Evolutionary conservation across 2,113 vertebrate genomes (phyloP), one percentile per base, ranked within the genome.

Genomic region (Entelurus aequoreus): DNA sequence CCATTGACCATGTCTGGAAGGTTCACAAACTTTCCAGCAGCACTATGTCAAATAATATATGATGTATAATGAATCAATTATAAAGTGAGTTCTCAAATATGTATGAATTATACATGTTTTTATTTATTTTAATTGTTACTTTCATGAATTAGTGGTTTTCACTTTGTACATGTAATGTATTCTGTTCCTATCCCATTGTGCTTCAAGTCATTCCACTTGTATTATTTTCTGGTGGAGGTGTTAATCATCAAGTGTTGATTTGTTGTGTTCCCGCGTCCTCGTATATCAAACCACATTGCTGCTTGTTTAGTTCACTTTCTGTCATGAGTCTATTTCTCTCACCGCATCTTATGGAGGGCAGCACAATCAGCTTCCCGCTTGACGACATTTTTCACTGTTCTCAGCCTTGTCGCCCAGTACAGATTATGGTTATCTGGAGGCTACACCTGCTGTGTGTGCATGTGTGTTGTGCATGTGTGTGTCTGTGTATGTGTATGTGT

Each of bases 351-450:
- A 5, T 47, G 1, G 14, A 13, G 1, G 0, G 19, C 64, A 4
- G 0, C 38, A 49, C 37, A 65, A 28, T n/a, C 62, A 72, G 16
- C 67, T 38, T 55, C 51, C 9, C 48, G 54, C 67, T 65, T 35
- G 48, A 35, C n/a, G 3, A 57, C 74, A 62, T 72, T 72, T 63
- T 68, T 79, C 12, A 47, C 19, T 54, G 53, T n/a, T 63, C 53
- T 64, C 11, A 10, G 52, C 65, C 42, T 16, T 44, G 48, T 61
- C 12, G 2, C 2, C 1, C 1, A 1, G 16, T 15, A 0, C 80
- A 79, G 86, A 79, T 88, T 89, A 81, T 47, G 40, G 87, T 93
- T 93, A 93, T 94, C 92, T 88, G 84, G 44, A 66, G 51, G 21
- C 4, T 1, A 58, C 91, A 90, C 77, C 77, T 82, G 84, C 65